Conservation (phyloP, 2,797 vertebrate genomes). For the Loriculus beryllinus region DNA sequence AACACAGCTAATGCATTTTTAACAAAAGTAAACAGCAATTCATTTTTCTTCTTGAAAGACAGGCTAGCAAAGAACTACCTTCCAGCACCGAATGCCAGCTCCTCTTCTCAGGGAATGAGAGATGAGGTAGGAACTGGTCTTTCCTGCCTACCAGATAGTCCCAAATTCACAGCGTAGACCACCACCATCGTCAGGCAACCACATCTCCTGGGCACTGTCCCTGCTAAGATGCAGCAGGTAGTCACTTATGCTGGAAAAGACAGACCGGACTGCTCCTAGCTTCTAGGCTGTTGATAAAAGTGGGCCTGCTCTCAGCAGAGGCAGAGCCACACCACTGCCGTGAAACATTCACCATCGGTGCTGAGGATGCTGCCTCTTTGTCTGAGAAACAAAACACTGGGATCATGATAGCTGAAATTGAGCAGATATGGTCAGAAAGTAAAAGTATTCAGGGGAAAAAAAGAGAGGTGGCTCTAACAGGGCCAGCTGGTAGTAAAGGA, state of each 20-base stretch:
- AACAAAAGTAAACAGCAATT: neutral
- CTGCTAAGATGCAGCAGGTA: neutral
- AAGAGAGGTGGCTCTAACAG: neutral
- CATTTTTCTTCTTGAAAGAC: neutral
- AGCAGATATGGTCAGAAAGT: neutral
- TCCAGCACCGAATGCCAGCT: rapidly evolving
- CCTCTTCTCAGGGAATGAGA: neutral
- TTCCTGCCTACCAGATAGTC: neutral
- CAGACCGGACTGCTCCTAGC: rapidly evolving
- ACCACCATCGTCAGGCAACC: rapidly evolving
- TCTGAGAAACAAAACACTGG: neutral
- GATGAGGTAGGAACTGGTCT: neutral
- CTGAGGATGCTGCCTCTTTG: neutral
- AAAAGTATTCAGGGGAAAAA: neutral
- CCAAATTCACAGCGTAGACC: neutral
- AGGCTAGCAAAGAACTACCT: neutral
- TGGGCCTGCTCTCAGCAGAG: rapidly evolving
- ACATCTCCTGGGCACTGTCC: neutral
- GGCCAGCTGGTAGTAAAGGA: neutral
- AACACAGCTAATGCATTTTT: neutral
- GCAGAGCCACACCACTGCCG: neutral
- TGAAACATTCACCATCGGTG: rapidly evolving
- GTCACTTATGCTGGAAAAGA: neutral
- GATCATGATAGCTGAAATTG: neutral
- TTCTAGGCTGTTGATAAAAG: neutral